A percentile compares a stretch with the other conserved stretches of the same genome.
Evolutionary conservation across 2,797 vertebrate species (phyloP).

Genomic region (Coccyzus lansbergi): DNA sequence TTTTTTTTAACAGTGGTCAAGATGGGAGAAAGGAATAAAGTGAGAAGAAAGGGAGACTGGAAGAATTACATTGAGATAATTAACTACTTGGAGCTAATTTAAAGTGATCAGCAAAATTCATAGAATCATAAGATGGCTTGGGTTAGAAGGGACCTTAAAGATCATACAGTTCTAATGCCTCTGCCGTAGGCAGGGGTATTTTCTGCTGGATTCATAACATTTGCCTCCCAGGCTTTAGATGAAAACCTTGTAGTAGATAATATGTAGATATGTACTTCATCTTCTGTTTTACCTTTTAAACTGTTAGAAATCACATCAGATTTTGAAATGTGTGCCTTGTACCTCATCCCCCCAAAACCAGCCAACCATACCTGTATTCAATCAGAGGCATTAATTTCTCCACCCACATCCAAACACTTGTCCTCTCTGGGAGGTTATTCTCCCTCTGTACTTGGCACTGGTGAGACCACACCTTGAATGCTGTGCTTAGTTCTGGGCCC

Average conservation of each 20-base stretch:
- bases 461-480: too few relatives aligned
- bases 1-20: background rate
- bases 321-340: background rate
- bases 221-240: background rate
- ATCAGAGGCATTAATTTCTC: background rate
- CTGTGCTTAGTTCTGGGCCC: too few relatives aligned
- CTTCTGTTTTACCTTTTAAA: background rate
- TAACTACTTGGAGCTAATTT: background rate
- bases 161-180: too few relatives aligned
- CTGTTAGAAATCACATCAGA: background rate
- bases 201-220: background rate
- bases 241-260: background rate
- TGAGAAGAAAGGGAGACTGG: background rate
- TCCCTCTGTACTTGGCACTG: too few relatives aligned
- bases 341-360: background rate
- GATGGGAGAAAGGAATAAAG: background rate
- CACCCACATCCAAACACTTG: background rate
- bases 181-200: too few relatives aligned
- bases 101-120: background rate
- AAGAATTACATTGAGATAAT: background rate
- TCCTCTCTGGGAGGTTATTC: too few relatives aligned
- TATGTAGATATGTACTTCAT: background rate
- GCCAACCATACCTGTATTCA: fast-evolving
- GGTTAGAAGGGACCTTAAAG: too few relatives aligned
- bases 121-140: too few relatives aligned